phyloP scores from a whole-genome alignment of 2,888 invertebrate species.

The Caenorhabditis sulstoni region DNA sequence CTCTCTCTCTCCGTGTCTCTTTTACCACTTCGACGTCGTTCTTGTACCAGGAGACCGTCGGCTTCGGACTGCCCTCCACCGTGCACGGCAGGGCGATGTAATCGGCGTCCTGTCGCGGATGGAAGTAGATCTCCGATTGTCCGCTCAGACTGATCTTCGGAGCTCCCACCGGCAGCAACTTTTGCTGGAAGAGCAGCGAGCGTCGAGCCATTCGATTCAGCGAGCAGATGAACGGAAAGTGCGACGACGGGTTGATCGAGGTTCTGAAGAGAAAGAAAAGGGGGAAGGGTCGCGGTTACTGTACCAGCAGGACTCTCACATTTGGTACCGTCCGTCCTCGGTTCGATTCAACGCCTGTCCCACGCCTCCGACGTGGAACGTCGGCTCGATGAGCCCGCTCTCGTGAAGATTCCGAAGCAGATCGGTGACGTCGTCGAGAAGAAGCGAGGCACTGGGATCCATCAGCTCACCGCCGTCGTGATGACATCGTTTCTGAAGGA shows the following conservation, averaged over 20 bases:
- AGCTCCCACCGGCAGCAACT: slow-evolving; percentile 66
- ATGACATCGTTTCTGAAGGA: slow-evolving; percentile 32
- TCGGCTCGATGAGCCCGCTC: slow-evolving; percentile 49
- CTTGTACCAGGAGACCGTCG: slow-evolving; percentile 64
- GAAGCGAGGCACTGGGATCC: slow-evolving; percentile 28
- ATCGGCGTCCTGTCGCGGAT: slow-evolving; percentile 62
- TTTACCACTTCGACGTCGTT: slow-evolving; percentile 69
- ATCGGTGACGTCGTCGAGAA: slow-evolving; percentile 55
- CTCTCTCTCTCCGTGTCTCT: not conserved
- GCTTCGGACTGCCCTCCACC: slow-evolving; percentile 61
- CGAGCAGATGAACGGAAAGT: slow-evolving; percentile 71
- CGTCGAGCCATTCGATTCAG: slow-evolving; percentile 63
- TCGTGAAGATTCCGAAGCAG: slow-evolving; percentile 50
- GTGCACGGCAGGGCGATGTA: slow-evolving; percentile 65
- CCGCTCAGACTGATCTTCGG: slow-evolving; percentile 54
- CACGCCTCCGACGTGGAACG: slow-evolving; percentile 52
- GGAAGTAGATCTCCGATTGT: slow-evolving; percentile 66
- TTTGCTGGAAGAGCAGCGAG: slow-evolving; percentile 68
- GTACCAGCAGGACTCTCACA: slow-evolving; percentile 45
- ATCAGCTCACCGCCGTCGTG: slow-evolving; percentile 54
- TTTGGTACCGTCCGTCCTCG: slow-evolving; percentile 48
- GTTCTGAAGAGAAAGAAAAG: slow-evolving; percentile 53
- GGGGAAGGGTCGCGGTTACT: not conserved
- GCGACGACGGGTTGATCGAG: slow-evolving; percentile 55
- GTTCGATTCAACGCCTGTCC: slow-evolving; percentile 58